Evolutionary conservation across 2,113 vertebrate species (phyloP).

Genomic region (Haemorhous mexicanus): DNA sequence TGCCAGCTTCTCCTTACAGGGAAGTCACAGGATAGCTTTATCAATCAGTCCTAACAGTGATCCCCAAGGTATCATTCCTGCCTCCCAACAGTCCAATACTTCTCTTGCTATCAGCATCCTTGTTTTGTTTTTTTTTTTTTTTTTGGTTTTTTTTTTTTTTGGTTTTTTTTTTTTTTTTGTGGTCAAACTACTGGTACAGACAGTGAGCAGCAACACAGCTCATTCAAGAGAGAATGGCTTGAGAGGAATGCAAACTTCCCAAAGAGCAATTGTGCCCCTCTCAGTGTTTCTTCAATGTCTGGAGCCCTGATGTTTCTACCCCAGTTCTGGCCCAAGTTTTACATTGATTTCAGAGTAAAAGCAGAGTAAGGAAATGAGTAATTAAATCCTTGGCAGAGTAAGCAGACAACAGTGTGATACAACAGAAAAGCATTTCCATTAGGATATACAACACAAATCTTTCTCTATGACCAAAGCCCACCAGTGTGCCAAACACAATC

Average conservation of each 20-base stretch:
- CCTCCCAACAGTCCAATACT: not conserved
- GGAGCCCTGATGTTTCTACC: not conserved
- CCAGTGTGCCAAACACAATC: not conserved
- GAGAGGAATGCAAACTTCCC: not conserved
- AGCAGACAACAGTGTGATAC: not conserved
- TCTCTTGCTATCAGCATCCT: not conserved
- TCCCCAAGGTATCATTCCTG: not conserved
- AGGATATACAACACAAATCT: not conserved
- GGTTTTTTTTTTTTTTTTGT: not conserved
- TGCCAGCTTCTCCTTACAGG: not conserved
- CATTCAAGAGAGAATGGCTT: fast-evolving
- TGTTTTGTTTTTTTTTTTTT: not conserved
- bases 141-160: no score
- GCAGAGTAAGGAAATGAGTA: not conserved
- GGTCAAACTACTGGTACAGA: not conserved
- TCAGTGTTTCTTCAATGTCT: not conserved
- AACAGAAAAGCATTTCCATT: not conserved
- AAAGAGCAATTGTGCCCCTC: not conserved
- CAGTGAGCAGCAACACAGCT: not conserved
- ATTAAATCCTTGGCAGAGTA: not conserved
- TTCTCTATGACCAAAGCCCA: not conserved
- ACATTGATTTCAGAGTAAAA: not conserved
- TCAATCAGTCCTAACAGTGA: not conserved
- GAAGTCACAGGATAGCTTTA: not conserved
- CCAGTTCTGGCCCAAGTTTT: not conserved